Percentiles rank a stretch among this genome's conserved stretches.
These are phyloP conservation scores for Anolis sagrei DNA, from an alignment of 2,113 vertebrate species.

Conservation along the genomic window DNA sequence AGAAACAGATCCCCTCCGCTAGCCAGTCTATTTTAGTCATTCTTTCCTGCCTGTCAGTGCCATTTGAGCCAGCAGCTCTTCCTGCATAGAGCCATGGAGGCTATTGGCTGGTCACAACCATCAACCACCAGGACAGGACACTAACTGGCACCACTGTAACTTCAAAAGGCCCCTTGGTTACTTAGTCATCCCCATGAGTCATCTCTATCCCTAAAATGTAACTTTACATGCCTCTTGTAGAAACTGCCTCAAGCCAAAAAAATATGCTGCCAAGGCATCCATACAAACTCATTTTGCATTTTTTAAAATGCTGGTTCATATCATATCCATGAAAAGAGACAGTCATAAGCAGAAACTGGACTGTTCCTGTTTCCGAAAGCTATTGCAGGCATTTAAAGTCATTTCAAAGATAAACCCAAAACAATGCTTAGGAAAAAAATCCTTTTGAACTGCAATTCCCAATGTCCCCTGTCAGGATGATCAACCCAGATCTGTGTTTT, in stretches of 20 bases:
- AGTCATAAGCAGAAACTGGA: background rate
- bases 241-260: background rate
- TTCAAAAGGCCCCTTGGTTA: background rate
- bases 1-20: background rate
- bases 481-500: background rate
- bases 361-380: slow-evolving; percentile 17
- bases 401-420: background rate
- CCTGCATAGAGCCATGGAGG: background rate
- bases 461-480: no score
- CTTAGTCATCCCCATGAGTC: slow-evolving; percentile 13
- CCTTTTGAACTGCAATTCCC: no score
- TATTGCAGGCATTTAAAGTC: background rate
- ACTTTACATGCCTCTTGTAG: background rate
- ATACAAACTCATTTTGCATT: background rate
- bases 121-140: background rate
- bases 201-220: slow-evolving; percentile 1
- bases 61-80: background rate
- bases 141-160: background rate
- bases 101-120: background rate
- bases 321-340: rapidly evolving
- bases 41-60: background rate
- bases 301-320: slow-evolving; percentile 10
- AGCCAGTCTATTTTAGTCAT: background rate
- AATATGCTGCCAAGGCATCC: rapidly evolving
- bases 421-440: no score